phyloP scores from a whole-genome alignment of 2,113 vertebrate genomes.

The Dendrocopos noguchii region DNA sequence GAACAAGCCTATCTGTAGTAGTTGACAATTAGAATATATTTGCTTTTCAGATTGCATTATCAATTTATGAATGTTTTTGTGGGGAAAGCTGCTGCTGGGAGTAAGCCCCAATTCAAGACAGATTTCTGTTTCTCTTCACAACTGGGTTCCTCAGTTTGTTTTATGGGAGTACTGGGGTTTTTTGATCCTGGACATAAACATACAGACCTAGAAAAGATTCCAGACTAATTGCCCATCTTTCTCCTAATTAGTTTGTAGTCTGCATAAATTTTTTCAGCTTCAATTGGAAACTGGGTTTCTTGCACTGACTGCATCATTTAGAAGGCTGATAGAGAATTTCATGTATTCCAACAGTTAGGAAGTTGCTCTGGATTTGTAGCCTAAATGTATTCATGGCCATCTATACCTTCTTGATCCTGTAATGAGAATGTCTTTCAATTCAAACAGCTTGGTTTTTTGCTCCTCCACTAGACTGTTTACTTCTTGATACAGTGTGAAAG shows the following conservation, averaged over 20 bases:
- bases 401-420: background rate
- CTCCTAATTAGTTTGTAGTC: background rate
- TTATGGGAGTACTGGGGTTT: background rate
- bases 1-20: background rate
- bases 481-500: background rate
- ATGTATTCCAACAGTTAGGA: background rate
- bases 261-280: background rate
- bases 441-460: background rate
- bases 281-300: background rate
- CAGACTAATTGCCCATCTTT: background rate
- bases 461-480: background rate
- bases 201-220: background rate
- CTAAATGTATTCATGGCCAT: background rate
- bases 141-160: background rate
- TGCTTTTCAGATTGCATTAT: background rate
- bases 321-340: background rate
- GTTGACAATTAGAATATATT: background rate
- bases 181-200: background rate
- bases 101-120: background rate
- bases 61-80: constrained; percentile 28
- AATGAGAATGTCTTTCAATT: background rate
- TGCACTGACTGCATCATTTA: background rate
- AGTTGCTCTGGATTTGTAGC: background rate
- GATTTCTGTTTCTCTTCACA: background rate
- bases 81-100: constrained; percentile 19